Conservation (phyloP, 2,113 vertebrate genomes). For the Oostethus manadensis region DNA sequence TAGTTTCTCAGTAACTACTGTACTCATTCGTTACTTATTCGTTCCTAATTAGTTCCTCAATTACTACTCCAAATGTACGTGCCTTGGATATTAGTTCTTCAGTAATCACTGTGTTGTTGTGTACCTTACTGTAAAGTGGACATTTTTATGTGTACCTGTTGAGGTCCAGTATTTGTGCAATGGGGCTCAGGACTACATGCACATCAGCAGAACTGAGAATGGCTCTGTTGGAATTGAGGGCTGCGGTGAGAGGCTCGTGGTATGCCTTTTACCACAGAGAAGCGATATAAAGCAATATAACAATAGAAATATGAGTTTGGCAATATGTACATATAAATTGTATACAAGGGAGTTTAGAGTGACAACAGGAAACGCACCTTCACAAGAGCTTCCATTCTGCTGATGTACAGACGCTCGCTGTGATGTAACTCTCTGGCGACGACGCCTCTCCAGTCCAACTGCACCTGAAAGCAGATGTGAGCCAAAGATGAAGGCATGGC, state of each 20-base stretch:
- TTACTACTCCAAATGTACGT: too few species aligned
- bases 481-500: not conserved
- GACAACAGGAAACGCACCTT: constrained; percentile 32
- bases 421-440: constrained; percentile 67
- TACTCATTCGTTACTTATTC: too few species aligned
- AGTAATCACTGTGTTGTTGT: too few species aligned
- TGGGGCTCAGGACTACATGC: constrained; percentile 71
- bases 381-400: constrained; percentile 57
- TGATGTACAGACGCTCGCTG: constrained; percentile 72
- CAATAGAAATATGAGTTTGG: too few species aligned
- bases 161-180: constrained; percentile 64
- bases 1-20: too few species aligned
- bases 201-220: constrained; percentile 71
- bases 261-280: constrained; percentile 59
- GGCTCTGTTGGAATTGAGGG: constrained; percentile 76
- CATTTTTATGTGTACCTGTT: constrained; percentile 64
- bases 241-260: constrained; percentile 69
- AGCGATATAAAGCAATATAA: not conserved
- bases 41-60: too few species aligned
- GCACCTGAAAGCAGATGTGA: constrained; percentile 44
- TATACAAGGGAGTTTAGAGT: not conserved
- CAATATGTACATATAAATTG: too few species aligned
- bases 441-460: constrained; percentile 52
- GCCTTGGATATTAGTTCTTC: too few species aligned
- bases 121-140: too few species aligned